Base-by-base conservation (phyloP, 2,888 invertebrate genomes). In the Schizaphis graminum region DNA sequence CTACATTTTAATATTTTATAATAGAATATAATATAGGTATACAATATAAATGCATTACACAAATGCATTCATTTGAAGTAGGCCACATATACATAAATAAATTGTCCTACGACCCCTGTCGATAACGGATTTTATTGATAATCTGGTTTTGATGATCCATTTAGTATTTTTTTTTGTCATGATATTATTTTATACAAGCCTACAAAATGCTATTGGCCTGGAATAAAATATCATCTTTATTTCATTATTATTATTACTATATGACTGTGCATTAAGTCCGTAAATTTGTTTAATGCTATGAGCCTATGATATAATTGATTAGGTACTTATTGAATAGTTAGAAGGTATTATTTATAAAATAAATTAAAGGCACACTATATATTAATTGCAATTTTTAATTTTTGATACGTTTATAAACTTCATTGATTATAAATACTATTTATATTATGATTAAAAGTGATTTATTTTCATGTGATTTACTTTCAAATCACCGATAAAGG, bases 91-190 rank as follows among this genome's bases (percentile, higher is more conserved):
- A 86, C 56, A 56, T n/a, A 86, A 44, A 61, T 86, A 28, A 47
- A 28, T 44, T 44, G 13, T 57, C 28, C 44, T 24, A 28, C 16
- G 21, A 57, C n/a, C 91, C n/a, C 16, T 7, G 24, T 35, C 41
- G 13, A n/a, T 13, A 49, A 77, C 90, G 57, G 24, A 47, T 86
- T 91, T 57, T 57, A 86, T 57, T 47, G 85, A 24, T 91, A 57
- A 91, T 91, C 91, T 57, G 57, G 57, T 57, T 91, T 91, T 91
- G 53, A 91, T 84, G 91, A 91, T 91, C 91, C 91, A 84, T 91
- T 91, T 86, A 91, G 85, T 57, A 86, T 57, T 57, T 85, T 85
- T 86, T 85, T 86, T 86, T 47, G 57, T 91, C 44, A 11, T 44
- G 44, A 87, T 24, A 28, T 57, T 61, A 92, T n/a, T n/a, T 8